Evolutionary conservation across 2,888 invertebrate genomes (phyloP).

Genomic region (Drosophila rellima): DNA sequence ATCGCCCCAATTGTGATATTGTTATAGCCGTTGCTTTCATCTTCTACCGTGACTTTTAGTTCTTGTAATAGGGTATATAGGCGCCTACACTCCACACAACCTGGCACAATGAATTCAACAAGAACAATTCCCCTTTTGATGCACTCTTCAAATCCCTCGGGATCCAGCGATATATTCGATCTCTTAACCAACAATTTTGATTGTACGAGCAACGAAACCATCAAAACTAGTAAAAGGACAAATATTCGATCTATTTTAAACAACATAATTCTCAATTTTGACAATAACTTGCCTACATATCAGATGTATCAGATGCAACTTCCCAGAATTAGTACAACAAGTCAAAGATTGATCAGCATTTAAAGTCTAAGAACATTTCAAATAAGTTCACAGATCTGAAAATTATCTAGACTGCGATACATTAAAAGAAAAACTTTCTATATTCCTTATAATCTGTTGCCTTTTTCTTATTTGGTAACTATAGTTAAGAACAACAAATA

Average conservation of each 20-base stretch:
- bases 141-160: not conserved
- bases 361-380: too few species aligned
- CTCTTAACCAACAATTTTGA: not conserved
- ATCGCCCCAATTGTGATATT: slow-evolving; percentile 14
- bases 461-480: too few species aligned
- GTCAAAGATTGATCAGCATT: too few species aligned
- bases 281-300: not conserved
- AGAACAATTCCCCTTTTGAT: not conserved
- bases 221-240: not conserved
- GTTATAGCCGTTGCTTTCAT: not conserved
- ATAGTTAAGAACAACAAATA: too few species aligned
- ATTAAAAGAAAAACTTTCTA: too few species aligned
- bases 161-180: not conserved
- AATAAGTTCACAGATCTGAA: too few species aligned
- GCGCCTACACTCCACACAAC: not conserved
- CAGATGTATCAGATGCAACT: not conserved
- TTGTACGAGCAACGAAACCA: not conserved
- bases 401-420: too few species aligned
- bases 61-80: slow-evolving; percentile 1
- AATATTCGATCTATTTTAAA: not conserved
- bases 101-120: not conserved
- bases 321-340: too few species aligned
- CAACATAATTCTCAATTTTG: slow-evolving; percentile 19
- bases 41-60: not conserved
- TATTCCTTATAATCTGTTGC: too few species aligned